These are phyloP conservation scores for Danio kyathit DNA, from an alignment of 2,797 vertebrate species.

Conservation along the genomic window DNA sequence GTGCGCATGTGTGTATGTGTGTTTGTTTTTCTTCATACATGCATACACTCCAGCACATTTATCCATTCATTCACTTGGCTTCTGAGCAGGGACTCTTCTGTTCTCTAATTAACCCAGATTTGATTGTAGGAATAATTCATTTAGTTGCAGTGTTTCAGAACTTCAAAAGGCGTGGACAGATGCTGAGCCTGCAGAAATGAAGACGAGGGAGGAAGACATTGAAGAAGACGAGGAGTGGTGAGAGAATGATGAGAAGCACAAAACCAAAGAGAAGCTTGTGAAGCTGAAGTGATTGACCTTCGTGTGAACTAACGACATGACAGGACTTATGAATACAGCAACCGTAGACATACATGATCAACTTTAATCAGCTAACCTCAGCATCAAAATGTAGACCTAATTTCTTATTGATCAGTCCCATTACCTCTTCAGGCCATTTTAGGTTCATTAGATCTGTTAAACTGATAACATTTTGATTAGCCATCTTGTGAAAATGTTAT, in stretches of 20 bases:
- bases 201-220: slow-evolving; percentile 35
- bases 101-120: slow-evolving; percentile 60
- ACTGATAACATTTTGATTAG: too few species aligned
- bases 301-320: background rate
- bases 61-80: slow-evolving; percentile 36
- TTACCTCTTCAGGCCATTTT: too few species aligned
- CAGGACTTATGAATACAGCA: background rate
- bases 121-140: slow-evolving; percentile 62
- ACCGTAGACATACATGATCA: background rate
- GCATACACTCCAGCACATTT: slow-evolving; percentile 14
- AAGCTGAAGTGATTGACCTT: background rate
- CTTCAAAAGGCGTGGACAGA: slow-evolving; percentile 62
- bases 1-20: too few species aligned
- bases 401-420: too few species aligned
- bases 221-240: slow-evolving; percentile 36
- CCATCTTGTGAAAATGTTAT: too few species aligned
- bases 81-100: slow-evolving; percentile 33
- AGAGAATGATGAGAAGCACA: slow-evolving; percentile 11
- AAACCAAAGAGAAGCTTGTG: background rate
- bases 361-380: background rate
- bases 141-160: slow-evolving; percentile 48
- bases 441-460: too few species aligned
- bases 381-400: background rate
- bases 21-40: background rate
- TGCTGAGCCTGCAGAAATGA: slow-evolving; percentile 61